phyloP scores from a whole-genome alignment of 1,140 invertebrate species.

The Anastrepha obliqua region DNA sequence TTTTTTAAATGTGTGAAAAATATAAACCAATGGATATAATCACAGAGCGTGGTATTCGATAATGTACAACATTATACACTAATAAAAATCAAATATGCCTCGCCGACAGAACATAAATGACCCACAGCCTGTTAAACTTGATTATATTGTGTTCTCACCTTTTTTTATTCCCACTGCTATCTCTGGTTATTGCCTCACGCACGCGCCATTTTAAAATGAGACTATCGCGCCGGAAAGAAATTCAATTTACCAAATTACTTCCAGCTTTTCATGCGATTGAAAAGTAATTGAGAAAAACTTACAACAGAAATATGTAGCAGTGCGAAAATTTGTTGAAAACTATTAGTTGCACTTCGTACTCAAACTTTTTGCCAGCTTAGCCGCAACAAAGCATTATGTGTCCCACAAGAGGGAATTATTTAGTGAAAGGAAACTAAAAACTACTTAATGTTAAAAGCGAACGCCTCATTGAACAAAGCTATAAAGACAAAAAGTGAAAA shows the following conservation, averaged over 20 bases:
- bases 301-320: background rate
- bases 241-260: constrained; percentile 50
- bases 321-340: constrained; percentile 17
- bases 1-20: too few species aligned
- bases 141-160: too few species aligned
- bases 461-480: constrained; percentile 37
- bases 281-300: constrained; percentile 19
- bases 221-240: background rate
- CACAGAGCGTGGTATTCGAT: too few species aligned
- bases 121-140: too few species aligned
- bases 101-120: too few species aligned
- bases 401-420: background rate
- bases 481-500: background rate
- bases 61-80: too few species aligned
- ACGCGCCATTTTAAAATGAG: background rate
- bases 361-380: background rate
- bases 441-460: constrained; percentile 8
- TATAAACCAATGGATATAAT: too few species aligned
- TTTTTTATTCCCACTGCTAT: background rate
- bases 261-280: constrained; percentile 1
- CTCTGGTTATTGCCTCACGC: background rate
- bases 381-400: background rate
- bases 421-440: background rate
- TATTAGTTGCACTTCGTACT: constrained; percentile 8
- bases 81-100: too few species aligned